Conservation (phyloP, 2,888 invertebrate species). For the Lepeophtheirus nordmannii region DNA sequence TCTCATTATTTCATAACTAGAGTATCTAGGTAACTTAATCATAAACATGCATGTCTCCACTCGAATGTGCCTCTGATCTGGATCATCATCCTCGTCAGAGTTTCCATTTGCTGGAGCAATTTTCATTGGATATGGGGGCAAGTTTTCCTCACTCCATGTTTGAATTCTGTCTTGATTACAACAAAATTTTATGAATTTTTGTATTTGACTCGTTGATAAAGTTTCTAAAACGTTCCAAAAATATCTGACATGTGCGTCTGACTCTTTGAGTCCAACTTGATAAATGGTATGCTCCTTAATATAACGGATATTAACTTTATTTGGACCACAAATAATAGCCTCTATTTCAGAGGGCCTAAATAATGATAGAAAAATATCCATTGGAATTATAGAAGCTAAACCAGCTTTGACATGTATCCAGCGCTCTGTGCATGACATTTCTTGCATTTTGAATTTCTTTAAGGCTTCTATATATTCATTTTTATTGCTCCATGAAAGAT, state of each 20-base stretch:
- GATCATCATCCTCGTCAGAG: slow-evolving; percentile 22
- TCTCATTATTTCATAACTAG: slow-evolving; percentile 33
- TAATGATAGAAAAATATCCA: slow-evolving; percentile 29
- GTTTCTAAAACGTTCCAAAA: slow-evolving; percentile 34
- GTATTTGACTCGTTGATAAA: slow-evolving; percentile 33
- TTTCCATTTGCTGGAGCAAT: slow-evolving; percentile 35
- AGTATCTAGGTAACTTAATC: slow-evolving; percentile 35
- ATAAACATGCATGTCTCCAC: slow-evolving; percentile 36
- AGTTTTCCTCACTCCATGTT: slow-evolving; percentile 34
- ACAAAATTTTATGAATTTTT: slow-evolving; percentile 35
- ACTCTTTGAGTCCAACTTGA: slow-evolving; percentile 34
- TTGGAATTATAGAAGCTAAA: slow-evolving; percentile 32
- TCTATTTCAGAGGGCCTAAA: slow-evolving; percentile 33
- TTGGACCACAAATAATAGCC: slow-evolving; percentile 33
- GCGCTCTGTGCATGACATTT: slow-evolving; percentile 2
- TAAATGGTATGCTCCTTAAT: slow-evolving; percentile 36
- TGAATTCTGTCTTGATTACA: slow-evolving; percentile 36
- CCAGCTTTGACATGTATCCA: slow-evolving; percentile 28
- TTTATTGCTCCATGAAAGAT: slow-evolving; percentile 7
- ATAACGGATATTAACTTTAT: slow-evolving; percentile 33
- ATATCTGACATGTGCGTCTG: slow-evolving; percentile 33
- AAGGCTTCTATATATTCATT: slow-evolving; percentile 10
- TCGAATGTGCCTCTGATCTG: slow-evolving; percentile 33
- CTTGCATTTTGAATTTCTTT: not conserved
- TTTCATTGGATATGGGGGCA: slow-evolving; percentile 36